Base-by-base conservation (phyloP, 2,113 vertebrate species). In the Lucifuga dentata region DNA sequence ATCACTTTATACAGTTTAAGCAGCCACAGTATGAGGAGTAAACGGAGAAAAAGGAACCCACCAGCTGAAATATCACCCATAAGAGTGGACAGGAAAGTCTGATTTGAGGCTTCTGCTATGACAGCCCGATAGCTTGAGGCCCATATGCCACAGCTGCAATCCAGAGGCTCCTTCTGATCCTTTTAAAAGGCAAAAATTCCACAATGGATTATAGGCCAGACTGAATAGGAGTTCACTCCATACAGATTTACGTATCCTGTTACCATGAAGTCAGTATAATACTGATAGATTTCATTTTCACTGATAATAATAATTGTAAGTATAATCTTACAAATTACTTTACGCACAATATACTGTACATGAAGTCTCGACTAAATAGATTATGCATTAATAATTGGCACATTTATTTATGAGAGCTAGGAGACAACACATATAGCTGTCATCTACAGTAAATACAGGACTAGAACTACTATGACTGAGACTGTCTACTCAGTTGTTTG, bases 371-470 rank as follows among this genome's bases (percentile, higher is more conserved):
- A 93, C 91, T 93, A 92, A 91, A 92, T 95, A 95, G 85, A 93
- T 85, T 85, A 93, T 90, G 94, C 92, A 93, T 93, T 92, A 93
- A 94, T 94, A 94, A 94, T 97, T 98, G 97, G 97, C 97, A 99
- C 97, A 88, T 95, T 95, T 92, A 95, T 92, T 93, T 85, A 94
- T 91, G 94, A 94, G 93, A 83, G 89, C 89, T 91, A 94, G 79
- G 89, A 92, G 93, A 91, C 90, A 88, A 93, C 80, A 91, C 86
- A 56, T 67, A 92, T 90, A 89, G 94, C 93, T 74, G 86, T 89
- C 88, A 92, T 92, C 90, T 91, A 86, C 89, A 90, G 90, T 91
- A 89, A 92, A 94, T 94, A 95, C 95, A 94, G 93, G 77, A 93
- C 87, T 94, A 94, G 91, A 92, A 93, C 86, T 92, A 92, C 86